Evolutionary conservation across 2,797 vertebrate species (phyloP).

Genomic region (Sebastes glaucus): DNA sequence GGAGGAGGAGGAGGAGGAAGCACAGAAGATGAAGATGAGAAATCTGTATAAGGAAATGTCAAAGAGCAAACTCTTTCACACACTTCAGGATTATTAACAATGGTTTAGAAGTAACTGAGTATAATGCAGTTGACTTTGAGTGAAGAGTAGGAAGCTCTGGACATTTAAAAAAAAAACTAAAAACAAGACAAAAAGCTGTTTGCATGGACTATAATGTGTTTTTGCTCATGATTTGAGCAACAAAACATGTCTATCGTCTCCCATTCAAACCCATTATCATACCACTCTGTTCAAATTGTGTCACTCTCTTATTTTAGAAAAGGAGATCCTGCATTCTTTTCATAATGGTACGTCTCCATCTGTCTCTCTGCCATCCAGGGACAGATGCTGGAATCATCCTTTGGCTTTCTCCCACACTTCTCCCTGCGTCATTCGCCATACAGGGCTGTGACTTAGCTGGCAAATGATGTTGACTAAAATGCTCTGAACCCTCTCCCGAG

Average conservation of each 20-base stretch:
- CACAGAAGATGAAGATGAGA: not conserved
- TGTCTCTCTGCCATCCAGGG: conserved; percentile 17
- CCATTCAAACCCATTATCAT: not conserved
- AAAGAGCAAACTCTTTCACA: not conserved
- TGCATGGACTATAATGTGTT: not conserved
- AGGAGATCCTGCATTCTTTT: not conserved
- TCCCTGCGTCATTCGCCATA: conserved; percentile 33
- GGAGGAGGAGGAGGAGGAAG: not conserved
- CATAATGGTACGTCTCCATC: not conserved
- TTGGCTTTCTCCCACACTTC: conserved; percentile 20
- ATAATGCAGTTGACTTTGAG: not conserved
- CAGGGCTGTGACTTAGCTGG: conserved; percentile 40
- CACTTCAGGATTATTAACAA: not conserved
- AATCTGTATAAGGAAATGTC: not conserved
- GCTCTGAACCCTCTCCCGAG: conserved; percentile 41
- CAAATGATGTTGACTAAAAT: conserved; percentile 38
- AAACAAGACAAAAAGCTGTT: not conserved
- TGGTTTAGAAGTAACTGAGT: not conserved
- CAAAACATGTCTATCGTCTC: not conserved
- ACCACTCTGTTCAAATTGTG: not conserved
- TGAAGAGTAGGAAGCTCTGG: not conserved
- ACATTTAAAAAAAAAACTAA: not conserved
- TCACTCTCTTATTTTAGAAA: not conserved
- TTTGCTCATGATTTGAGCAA: not conserved
- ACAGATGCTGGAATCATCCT: conserved; percentile 38